Evolutionary conservation across 2,113 vertebrate genomes (phyloP).

Genomic region (Mugil cephalus): DNA sequence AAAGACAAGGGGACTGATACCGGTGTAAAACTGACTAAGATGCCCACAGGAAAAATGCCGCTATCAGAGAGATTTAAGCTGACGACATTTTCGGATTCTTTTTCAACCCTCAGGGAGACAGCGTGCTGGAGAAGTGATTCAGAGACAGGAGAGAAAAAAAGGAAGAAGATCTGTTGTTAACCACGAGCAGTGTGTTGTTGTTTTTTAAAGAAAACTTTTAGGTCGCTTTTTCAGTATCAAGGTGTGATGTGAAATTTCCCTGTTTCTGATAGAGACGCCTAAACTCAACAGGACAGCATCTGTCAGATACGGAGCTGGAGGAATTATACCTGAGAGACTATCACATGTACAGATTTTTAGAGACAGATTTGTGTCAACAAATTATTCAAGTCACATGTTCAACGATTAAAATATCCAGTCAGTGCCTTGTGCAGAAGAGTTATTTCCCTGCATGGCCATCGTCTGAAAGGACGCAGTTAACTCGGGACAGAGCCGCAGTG

Average conservation of each 20-base stretch:
- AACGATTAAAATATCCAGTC: background rate
- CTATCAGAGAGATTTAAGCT: background rate
- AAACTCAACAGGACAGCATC: background rate
- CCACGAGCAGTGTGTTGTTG: background rate
- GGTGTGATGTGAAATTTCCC: background rate
- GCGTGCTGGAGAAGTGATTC: background rate
- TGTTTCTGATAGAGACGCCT: background rate
- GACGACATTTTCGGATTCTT: background rate
- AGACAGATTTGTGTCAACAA: background rate
- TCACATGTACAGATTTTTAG: background rate
- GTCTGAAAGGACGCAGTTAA: constrained; percentile 45
- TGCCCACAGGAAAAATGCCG: background rate
- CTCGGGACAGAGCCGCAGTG: constrained; percentile 5
- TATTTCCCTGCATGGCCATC: constrained; percentile 7
- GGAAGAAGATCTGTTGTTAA: background rate
- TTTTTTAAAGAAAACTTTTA: background rate
- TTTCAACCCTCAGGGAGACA: constrained; percentile 1
- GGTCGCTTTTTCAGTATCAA: too few species aligned
- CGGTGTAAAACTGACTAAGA: background rate
- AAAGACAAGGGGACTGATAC: constrained; percentile 13
- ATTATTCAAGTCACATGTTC: constrained; percentile 12
- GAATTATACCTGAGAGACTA: background rate
- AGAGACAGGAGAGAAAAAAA: background rate
- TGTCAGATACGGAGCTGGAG: too few species aligned
- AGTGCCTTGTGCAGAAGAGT: background rate